phyloP scores from a whole-genome alignment of 2,797 vertebrate species.

The Poecilia wingei region DNA sequence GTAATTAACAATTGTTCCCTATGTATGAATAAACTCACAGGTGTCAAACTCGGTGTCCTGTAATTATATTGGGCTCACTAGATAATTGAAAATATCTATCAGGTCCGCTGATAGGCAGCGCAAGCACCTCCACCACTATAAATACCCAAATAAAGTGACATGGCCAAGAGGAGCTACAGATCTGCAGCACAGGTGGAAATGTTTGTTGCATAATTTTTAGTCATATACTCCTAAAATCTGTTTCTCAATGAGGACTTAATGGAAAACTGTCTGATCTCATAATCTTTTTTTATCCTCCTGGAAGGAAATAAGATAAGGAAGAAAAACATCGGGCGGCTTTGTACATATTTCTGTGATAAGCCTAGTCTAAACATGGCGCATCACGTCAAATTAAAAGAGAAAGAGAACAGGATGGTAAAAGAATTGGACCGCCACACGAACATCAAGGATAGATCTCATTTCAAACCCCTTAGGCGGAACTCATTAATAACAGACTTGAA shows the following conservation, averaged over 20 bases:
- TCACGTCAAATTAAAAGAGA: slow-evolving; percentile 24
- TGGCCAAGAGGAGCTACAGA: too few species aligned
- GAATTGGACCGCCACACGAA: neutral
- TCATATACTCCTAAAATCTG: too few species aligned
- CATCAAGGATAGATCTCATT: neutral
- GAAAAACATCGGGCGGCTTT: slow-evolving; percentile 3
- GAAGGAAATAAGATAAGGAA: neutral
- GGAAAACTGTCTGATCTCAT: neutral
- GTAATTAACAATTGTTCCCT: neutral
- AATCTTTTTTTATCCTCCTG: neutral
- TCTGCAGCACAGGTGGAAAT: too few species aligned
- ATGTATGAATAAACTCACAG: neutral
- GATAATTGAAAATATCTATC: neutral
- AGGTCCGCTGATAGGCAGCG: neutral
- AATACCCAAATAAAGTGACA: too few species aligned
- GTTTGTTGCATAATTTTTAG: too few species aligned
- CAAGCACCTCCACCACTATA: neutral
- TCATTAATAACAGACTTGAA: neutral
- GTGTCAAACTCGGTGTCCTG: neutral
- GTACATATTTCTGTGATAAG: neutral
- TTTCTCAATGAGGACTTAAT: too few species aligned
- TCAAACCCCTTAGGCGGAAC: slow-evolving; percentile 9
- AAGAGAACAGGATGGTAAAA: slow-evolving; percentile 34
- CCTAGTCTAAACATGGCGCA: neutral
- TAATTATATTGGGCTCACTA: neutral